Conservation (phyloP, 2,113 vertebrate genomes). For the Rostratula benghalensis region DNA sequence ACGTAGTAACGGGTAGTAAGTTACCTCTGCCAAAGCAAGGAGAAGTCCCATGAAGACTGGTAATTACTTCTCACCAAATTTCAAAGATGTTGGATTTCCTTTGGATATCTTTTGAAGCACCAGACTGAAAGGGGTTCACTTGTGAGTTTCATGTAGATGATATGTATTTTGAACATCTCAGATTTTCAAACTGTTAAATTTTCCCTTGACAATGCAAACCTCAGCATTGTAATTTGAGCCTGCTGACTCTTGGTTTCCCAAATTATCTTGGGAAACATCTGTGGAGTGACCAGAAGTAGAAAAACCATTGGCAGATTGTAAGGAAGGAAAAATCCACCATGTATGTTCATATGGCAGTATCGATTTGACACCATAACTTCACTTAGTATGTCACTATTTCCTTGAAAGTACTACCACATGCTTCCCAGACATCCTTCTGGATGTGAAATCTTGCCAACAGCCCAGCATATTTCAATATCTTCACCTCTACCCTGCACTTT, state of each 20-base stretch:
- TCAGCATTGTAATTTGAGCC: not conserved
- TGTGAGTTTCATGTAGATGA: not conserved
- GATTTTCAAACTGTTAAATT: not conserved
- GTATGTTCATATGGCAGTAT: not conserved
- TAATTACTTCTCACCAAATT: not conserved
- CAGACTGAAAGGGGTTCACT: not conserved
- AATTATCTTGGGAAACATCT: not conserved
- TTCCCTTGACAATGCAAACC: not conserved
- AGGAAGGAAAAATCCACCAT: not conserved
- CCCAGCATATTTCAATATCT: not conserved
- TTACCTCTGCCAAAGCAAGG: not conserved
- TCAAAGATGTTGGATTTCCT: not conserved
- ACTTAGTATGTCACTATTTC: not conserved
- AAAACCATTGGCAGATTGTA: not conserved
- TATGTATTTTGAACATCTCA: not conserved
- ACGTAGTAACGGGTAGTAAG: not conserved
- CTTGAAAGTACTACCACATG: not conserved
- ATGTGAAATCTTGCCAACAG: not conserved
- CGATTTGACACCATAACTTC: fast-evolving
- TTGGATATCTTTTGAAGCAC: not conserved
- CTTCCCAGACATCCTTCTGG: not conserved
- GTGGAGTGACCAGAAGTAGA: not conserved
- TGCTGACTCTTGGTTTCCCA: not conserved
- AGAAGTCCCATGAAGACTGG: not conserved
- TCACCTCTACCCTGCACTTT: not conserved